These are phyloP conservation scores for Hylia prasina DNA, from an alignment of 2,113 vertebrate species.

Conservation along the genomic window DNA sequence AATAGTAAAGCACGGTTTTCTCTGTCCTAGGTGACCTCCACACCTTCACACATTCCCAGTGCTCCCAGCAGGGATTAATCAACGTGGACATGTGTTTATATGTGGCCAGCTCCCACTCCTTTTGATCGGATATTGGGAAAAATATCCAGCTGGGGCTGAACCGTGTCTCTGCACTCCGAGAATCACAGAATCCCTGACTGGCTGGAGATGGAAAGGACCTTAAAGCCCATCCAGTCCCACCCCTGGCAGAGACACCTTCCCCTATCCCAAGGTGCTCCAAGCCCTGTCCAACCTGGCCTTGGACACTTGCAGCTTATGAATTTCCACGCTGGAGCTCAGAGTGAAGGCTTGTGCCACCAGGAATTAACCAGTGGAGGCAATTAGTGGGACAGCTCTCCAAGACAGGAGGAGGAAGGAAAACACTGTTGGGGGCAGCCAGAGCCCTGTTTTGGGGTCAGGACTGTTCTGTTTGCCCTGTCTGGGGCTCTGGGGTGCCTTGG, in stretches of 20 bases:
- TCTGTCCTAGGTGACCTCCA: not conserved
- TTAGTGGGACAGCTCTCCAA: not conserved
- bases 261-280: not conserved
- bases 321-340: not conserved
- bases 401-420: not conserved
- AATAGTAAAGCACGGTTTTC: not conserved
- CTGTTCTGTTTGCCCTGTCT: not conserved
- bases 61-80: not conserved
- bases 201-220: not conserved
- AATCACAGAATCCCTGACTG: not conserved
- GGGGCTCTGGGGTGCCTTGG: not conserved
- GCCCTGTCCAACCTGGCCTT: rapidly evolving
- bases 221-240: not conserved
- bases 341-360: not conserved
- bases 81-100: rapidly evolving
- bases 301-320: not conserved
- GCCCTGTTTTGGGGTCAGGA: not conserved
- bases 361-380: not conserved
- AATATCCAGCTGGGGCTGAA: not conserved
- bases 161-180: rapidly evolving
- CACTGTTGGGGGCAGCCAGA: not conserved
- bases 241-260: not conserved
- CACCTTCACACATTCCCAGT: not conserved
- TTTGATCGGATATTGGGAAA: not conserved
- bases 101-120: not conserved